Conservation (phyloP, 2,113 vertebrate species). For the Ancistrus triradiatus region DNA sequence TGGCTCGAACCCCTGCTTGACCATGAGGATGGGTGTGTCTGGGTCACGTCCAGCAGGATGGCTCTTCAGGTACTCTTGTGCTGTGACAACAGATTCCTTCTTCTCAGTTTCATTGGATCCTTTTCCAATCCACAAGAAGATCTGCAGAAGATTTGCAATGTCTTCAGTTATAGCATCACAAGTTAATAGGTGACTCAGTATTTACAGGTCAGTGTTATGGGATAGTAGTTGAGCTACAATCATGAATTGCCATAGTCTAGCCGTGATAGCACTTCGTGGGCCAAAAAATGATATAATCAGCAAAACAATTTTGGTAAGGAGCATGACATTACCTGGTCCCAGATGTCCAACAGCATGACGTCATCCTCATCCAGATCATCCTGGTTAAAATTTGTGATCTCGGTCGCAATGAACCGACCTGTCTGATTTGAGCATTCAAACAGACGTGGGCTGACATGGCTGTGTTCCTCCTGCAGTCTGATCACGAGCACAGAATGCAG, state of each 20-base stretch:
- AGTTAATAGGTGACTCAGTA: no score
- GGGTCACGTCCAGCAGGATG: conserved; percentile 71
- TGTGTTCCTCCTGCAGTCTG: conserved; percentile 75
- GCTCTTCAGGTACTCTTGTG: conserved; percentile 74
- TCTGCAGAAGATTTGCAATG: conserved; percentile 50
- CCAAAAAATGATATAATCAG: no score
- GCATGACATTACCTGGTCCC: conserved; percentile 84
- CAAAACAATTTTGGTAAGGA: no score
- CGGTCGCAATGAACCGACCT: conserved; percentile 74
- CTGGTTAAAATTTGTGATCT: conserved; percentile 77
- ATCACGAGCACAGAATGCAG: conserved; percentile 3
- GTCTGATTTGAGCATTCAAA: conserved; percentile 86
- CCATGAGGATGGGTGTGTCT: conserved; percentile 73
- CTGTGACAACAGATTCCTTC: conserved; percentile 59
- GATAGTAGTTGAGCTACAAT: no score
- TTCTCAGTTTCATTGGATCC: conserved; percentile 69
- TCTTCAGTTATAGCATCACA: no score
- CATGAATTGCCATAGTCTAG: no score
- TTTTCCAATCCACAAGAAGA: conserved; percentile 82
- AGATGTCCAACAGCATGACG: conserved; percentile 77
- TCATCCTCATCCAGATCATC: conserved; percentile 80
- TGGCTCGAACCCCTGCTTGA: conserved; percentile 81
- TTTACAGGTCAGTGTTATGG: no score
- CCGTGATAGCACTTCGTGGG: no score
- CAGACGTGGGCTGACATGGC: conserved; percentile 64